Base-by-base conservation (phyloP, 64 coral and sea anemone genomes). In the Astreopora myriophthalma region DNA sequence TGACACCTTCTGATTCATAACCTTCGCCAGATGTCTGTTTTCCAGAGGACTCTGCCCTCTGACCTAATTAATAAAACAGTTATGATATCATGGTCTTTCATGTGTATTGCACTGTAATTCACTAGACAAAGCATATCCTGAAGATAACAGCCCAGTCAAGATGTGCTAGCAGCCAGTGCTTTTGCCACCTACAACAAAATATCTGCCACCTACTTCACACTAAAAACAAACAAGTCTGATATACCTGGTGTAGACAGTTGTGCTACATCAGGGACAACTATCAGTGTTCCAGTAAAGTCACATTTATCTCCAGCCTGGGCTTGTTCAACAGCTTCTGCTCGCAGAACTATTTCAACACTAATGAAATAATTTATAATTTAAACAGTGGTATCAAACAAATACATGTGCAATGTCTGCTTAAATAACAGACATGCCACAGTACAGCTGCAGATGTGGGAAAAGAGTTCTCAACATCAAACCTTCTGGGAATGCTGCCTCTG, bases 281-380 rank as follows among this genome's bases (percentile, higher is more conserved):
- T 96, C 33, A 99, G 38, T 34, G 94, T 99, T 69, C 97, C 97
- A 71, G 91, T 99, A n/a, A 99, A 99, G 72, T 99, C 97, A 91
- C 97, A 99, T 67, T 99, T 99, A 34, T 99, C 97, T 8, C 97
- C 97, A 64, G 97, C 97, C 55, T 99, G 97, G 0, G 97, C 97
- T 71, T 99, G 97, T 76, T 99, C 97, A 40, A 99, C 97, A 87
- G 97, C 94, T 74, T 99, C 97, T 34, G 97, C 97, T 91, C 97
- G 61, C 19, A 99, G 74, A 38, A 99, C 87, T 35, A 99, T 79
- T 85, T 99, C 97, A 88, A 95, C 89, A 93, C 97, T 99, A n/a
- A 8, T 69, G 75, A n/a, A n/a, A n/a, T n/a, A n/a, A n/a, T n/a
- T n/a, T n/a, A n/a, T n/a, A n/a, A n/a, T n/a, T n/a, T n/a, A 84